Percentiles rank a stretch among this genome's conserved stretches.
phyloP scores from a whole-genome alignment of 2,113 vertebrate species.

The Mormyrus iriodes region DNA sequence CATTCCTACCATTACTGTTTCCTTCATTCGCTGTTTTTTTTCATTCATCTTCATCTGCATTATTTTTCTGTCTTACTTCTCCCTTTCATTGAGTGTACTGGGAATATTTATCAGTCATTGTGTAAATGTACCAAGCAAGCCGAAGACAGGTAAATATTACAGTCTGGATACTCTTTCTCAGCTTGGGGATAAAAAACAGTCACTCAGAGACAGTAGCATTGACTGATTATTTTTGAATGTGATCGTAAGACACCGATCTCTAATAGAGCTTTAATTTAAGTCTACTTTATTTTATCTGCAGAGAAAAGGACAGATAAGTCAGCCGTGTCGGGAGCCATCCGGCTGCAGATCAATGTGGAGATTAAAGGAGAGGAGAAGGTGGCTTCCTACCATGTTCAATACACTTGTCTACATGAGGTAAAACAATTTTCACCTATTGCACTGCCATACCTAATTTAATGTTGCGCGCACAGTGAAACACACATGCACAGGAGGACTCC shows the following conservation, averaged over 20 bases:
- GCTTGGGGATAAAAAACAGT: not conserved
- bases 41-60: not conserved
- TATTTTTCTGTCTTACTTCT: not conserved
- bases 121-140: not conserved
- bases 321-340: conserved; percentile 86
- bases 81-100: not conserved
- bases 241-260: not conserved
- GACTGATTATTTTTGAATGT: not conserved
- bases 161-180: not conserved
- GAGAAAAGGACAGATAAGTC: conserved; percentile 95
- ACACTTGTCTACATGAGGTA: conserved; percentile 94
- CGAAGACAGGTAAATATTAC: not conserved
- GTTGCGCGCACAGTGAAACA: not conserved
- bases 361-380: conserved; percentile 96
- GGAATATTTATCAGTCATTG: not conserved
- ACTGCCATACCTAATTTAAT: not conserved
- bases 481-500: not conserved
- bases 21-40: not conserved
- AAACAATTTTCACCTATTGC: conserved; percentile 30
- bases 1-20: not conserved
- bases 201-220: not conserved
- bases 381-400: conserved; percentile 87
- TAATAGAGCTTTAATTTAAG: not conserved
- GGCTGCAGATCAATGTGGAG: conserved; percentile 88
- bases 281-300: conserved; percentile 42